Base-by-base conservation (phyloP, 2,113 vertebrate species). In the Octodon degus region DNA sequence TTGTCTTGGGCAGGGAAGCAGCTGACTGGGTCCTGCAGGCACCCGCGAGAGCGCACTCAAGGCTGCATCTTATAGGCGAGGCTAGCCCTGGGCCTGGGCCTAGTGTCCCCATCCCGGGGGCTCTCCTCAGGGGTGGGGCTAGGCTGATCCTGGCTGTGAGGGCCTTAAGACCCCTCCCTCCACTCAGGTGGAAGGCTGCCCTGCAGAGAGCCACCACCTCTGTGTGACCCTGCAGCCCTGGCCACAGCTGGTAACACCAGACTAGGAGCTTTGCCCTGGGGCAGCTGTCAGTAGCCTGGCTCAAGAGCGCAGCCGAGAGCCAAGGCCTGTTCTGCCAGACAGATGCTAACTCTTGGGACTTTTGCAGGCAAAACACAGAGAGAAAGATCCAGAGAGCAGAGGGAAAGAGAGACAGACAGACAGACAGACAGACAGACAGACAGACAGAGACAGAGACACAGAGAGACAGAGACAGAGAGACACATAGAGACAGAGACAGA, bases 241-340 rank as follows among this genome's bases (percentile, higher is more conserved):
- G n/a, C 80, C 63, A 68, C 70, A 58, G 89, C 81, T 93, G 65
- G 55, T 9, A 22, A 90, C 63, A 65, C 24, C 80, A 89, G 87
- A 76, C 63, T 70, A 27, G 10, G 68, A 94, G 83, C 37, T 70
- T 65, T 93, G 92, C 92, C 93, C 90, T 81, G 25, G 68, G 77
- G 60, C 70, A 94, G 90, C 90, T 95, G 96, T 97, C 67, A 40
- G 87, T 81, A 96, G 87, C 96, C 85, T 90, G 89, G 80, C 87
- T 95, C 1, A 5, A 95, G 53, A 22, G 9, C 0, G 0, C 96
- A 96, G 85, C 91, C 58, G 24, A 7, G 63, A 72, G 95, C 80
- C 90, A 90, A 93, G 1, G 86, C 80, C 91, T 87, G 72, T 92
- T 19, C 96, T 40, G 90, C 63, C 87, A 98, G 97, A 87, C 80